Evolutionary conservation across 2,888 invertebrate genomes (phyloP), one percentile per base, ranked within the genome.

Genomic region (Philhelius pedissequus): DNA sequence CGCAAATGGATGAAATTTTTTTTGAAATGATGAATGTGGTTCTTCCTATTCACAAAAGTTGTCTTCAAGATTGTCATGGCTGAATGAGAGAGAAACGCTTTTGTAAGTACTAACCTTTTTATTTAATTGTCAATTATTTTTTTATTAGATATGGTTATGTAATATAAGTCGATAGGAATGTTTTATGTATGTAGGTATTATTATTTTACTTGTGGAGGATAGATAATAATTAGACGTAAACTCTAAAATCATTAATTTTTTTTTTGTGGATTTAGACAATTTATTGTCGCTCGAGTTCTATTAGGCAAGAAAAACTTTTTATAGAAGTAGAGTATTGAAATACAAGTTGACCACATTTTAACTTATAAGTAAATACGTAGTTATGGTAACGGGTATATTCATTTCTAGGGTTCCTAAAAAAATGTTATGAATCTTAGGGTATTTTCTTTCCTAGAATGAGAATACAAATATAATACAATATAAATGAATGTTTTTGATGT

Each of bases 81-180:
- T 62, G 75, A 70, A 56, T 69, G 64, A 83, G 54, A 73, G 54
- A 76, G 13, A 56, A 73, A 50, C 58, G 52, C 71, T 79, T 74
- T 84, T 84, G 84, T 84, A 84, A 84, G 84, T 84, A 84, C 84
- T 80, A 79, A 69, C 22, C 25, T 43, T 66, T 71, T 66, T 58
- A 20, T 66, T 70, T 66, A 78, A 32, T 35, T 58, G 54, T 68
- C 18, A 18, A 20, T 20, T 48, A 20, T n/a, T 38, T 8, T 60
- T 40, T 40, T 40, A 1, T 11, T 15, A 4, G 22, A 38, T 25
- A 40, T 38, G 9, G 35, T 30, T 56, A 32, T 9, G n/a, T 15
- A n/a, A n/a, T n/a, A n/a, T 30, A 52, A 52, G 52, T 9, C 9
- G 2, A 15, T 27, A 43, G 43, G 43, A 18, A 43, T 43, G 8